Percentiles rank a stretch among this genome's conserved stretches.
Conservation (phyloP, 2,888 invertebrate species). For the Trichogramma evanescens region DNA sequence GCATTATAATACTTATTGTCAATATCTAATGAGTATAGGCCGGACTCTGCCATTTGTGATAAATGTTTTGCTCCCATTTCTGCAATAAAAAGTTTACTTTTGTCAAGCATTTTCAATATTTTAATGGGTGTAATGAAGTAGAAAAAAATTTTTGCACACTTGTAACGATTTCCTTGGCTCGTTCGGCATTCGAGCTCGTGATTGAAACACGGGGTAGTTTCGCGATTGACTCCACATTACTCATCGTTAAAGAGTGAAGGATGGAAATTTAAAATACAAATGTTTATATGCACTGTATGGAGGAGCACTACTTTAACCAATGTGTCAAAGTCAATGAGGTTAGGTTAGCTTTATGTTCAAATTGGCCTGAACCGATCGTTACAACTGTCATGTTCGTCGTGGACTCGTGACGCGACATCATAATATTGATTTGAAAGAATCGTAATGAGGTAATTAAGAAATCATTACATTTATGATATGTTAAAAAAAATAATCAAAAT, state of each 20-base stretch:
- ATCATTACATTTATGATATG: no score
- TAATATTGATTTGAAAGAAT: no score
- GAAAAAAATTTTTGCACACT: slow-evolving; percentile 30
- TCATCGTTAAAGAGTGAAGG: not conserved
- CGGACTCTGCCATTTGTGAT: slow-evolving; percentile 33
- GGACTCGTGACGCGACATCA: no score
- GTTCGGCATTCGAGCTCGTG: slow-evolving; percentile 31
- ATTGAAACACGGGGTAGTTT: slow-evolving; percentile 38
- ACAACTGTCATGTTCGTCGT: no score
- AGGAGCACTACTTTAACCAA: no score
- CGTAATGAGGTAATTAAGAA: no score
- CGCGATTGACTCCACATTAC: slow-evolving; percentile 23
- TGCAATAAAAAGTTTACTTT: slow-evolving; percentile 14
- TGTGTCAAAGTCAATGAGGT: no score
- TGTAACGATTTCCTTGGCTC: slow-evolving; percentile 35
- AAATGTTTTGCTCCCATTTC: slow-evolving; percentile 38
- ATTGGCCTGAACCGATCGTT: no score
- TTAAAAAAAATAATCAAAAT: no score
- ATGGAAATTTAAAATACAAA: not conserved
- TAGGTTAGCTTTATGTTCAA: no score
- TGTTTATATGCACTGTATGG: not conserved
- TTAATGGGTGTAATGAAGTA: slow-evolving; percentile 7
- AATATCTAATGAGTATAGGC: slow-evolving; percentile 53
- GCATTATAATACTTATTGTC: slow-evolving; percentile 68
- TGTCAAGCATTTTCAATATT: not conserved